These are phyloP conservation scores for Limenitis camilla DNA, from an alignment of 2,888 invertebrate genomes.

Conservation along the genomic window DNA sequence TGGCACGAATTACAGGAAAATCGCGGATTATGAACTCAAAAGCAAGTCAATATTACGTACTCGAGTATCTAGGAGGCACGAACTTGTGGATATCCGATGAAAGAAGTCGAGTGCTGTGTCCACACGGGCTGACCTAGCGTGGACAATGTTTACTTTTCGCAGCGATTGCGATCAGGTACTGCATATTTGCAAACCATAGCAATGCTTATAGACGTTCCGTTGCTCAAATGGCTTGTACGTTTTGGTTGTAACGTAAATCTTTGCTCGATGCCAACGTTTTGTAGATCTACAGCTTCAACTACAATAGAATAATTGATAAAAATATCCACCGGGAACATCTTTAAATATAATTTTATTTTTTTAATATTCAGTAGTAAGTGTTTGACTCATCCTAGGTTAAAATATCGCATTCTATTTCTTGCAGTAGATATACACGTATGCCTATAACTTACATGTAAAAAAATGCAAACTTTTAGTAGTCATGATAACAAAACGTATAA, in stretches of 20 bases:
- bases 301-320: too few relatives aligned
- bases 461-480: too few relatives aligned
- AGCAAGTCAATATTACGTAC: conserved; percentile 28
- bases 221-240: neutral
- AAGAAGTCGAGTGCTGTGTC: conserved; percentile 55
- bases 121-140: conserved; percentile 34
- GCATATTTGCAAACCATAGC: neutral
- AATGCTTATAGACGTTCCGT: neutral
- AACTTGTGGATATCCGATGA: conserved; percentile 34
- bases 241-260: neutral
- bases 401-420: too few relatives aligned
- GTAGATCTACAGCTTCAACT: neutral
- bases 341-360: too few relatives aligned
- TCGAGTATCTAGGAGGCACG: conserved; percentile 32
- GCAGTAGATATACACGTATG: too few relatives aligned
- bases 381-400: too few relatives aligned
- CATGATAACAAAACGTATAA: too few relatives aligned
- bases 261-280: neutral
- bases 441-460: too few relatives aligned
- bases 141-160: conserved; percentile 27
- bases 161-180: neutral
- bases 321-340: too few relatives aligned
- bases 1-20: conserved; percentile 13
- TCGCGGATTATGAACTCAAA: conserved; percentile 17
- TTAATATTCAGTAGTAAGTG: too few relatives aligned